Percentiles rank a stretch among this genome's conserved stretches.
These are phyloP conservation scores for Physocephala rufipes DNA, from an alignment of 2,888 invertebrate genomes.

Conservation along the genomic window DNA sequence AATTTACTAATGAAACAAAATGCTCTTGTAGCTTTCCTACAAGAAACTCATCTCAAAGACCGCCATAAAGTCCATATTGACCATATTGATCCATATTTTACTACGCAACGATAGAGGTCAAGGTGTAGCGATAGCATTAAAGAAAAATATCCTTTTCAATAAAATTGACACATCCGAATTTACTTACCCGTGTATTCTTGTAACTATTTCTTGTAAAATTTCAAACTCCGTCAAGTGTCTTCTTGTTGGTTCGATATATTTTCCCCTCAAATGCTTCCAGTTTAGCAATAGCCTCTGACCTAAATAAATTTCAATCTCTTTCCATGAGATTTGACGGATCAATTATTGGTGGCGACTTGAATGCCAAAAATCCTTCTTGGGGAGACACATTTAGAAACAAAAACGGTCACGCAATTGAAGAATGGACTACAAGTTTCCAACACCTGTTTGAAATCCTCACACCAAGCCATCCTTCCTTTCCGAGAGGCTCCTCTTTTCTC, in stretches of 20 bases:
- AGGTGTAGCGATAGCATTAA: not conserved
- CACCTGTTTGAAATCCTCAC: not conserved
- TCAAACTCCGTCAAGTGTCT: not conserved
- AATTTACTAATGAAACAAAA: not conserved
- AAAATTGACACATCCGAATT: not conserved
- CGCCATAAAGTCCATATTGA: not conserved
- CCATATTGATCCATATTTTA: not conserved
- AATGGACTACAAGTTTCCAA: not conserved
- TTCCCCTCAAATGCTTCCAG: not conserved
- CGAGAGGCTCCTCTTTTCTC: not conserved
- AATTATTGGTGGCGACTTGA: not conserved
- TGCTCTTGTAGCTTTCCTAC: not conserved
- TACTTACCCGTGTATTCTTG: not conserved
- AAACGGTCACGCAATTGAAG: not conserved
- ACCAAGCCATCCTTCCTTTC: not conserved
- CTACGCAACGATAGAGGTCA: not conserved
- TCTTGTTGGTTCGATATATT: not conserved
- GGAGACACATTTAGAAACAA: not conserved
- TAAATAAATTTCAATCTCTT: not conserved
- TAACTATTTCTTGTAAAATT: not conserved
- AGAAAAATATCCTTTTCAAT: not conserved
- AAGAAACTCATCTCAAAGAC: not conserved
- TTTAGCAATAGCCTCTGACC: not conserved
- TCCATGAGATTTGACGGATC: not conserved
- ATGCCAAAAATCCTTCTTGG: not conserved